phyloP scores from a whole-genome alignment of 1,140 invertebrate genomes.

The Thalassaphorura encarpata region DNA sequence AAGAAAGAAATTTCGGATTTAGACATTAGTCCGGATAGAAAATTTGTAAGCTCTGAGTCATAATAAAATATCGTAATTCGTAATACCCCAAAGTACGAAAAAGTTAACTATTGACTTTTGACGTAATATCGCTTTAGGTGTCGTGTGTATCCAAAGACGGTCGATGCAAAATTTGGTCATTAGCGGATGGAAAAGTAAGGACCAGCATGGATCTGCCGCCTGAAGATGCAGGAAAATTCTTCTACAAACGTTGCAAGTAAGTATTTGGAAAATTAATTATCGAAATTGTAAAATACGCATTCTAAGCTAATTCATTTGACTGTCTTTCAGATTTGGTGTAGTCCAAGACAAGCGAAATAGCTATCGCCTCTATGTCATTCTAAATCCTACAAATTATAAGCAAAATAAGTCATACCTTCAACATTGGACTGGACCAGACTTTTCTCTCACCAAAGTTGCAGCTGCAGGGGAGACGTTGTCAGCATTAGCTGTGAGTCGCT shows the following conservation, averaged over 20 bases:
- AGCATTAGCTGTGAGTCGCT: slow-evolving; percentile 71
- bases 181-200: slow-evolving; percentile 50
- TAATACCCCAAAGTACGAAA: too few relatives aligned
- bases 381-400: slow-evolving; percentile 44
- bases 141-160: slow-evolving; percentile 82
- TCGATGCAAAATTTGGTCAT: slow-evolving; percentile 66
- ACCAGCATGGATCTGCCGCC: slow-evolving; percentile 62
- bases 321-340: slow-evolving; percentile 24
- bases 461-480: slow-evolving; percentile 30
- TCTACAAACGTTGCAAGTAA: slow-evolving; percentile 70
- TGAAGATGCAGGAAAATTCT: slow-evolving; percentile 60
- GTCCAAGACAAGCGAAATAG: slow-evolving; percentile 17
- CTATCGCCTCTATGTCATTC: slow-evolving; percentile 23
- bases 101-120: too few relatives aligned
- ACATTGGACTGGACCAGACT: slow-evolving; percentile 53
- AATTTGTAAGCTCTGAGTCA: slow-evolving; percentile 42
- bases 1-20: slow-evolving; percentile 81
- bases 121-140: too few relatives aligned
- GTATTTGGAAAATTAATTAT: slow-evolving; percentile 18
- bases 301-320: neutral
- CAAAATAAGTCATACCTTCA: slow-evolving; percentile 44
- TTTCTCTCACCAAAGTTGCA: slow-evolving; percentile 41
- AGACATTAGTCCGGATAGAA: slow-evolving; percentile 70
- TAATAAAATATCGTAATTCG: too few relatives aligned
- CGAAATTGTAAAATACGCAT: neutral